Evolutionary conservation across 2,888 invertebrate genomes (phyloP).

Genomic region (Strigamia transsilvanica): DNA sequence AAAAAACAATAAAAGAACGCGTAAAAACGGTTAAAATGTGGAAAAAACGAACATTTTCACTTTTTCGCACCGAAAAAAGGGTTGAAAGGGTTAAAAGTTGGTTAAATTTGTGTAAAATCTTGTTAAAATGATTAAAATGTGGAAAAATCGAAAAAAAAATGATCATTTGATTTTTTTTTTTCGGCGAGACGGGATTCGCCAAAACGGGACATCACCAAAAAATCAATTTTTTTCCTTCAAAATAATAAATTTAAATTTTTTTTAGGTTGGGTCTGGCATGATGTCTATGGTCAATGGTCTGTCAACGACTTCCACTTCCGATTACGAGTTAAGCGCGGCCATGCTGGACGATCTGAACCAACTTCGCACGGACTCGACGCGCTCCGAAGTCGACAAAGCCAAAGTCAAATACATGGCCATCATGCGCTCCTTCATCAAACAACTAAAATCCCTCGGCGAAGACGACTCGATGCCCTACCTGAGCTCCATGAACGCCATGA

Average conservation of each 20-base stretch:
- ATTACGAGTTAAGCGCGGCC: conserved; percentile 12
- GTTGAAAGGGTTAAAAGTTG: too few relatives aligned
- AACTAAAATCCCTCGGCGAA: conserved; percentile 71
- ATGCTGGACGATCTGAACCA: conserved; percentile 80
- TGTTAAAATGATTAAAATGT: too few relatives aligned
- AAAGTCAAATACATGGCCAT: conserved; percentile 82
- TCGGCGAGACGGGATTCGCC: too few relatives aligned
- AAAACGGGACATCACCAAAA: not conserved
- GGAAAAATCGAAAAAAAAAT: too few relatives aligned
- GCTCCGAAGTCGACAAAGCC: conserved; percentile 81
- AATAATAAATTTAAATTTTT: conserved; percentile 12
- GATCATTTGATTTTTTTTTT: too few relatives aligned
- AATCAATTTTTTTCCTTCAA: too few relatives aligned
- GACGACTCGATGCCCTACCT: conserved; percentile 64
- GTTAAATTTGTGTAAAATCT: too few relatives aligned
- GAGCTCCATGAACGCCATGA: conserved; percentile 67
- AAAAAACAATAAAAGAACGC: too few relatives aligned
- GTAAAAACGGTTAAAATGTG: too few relatives aligned
- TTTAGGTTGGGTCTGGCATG: conserved; percentile 54
- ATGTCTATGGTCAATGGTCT: conserved; percentile 53
- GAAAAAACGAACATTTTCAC: too few relatives aligned
- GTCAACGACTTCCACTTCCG: not conserved
- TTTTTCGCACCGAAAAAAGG: too few relatives aligned
- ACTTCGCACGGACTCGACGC: conserved; percentile 76
- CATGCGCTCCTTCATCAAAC: conserved; percentile 77